Conservation (phyloP, 2,888 invertebrate species). For the Lucinisca nassula region DNA sequence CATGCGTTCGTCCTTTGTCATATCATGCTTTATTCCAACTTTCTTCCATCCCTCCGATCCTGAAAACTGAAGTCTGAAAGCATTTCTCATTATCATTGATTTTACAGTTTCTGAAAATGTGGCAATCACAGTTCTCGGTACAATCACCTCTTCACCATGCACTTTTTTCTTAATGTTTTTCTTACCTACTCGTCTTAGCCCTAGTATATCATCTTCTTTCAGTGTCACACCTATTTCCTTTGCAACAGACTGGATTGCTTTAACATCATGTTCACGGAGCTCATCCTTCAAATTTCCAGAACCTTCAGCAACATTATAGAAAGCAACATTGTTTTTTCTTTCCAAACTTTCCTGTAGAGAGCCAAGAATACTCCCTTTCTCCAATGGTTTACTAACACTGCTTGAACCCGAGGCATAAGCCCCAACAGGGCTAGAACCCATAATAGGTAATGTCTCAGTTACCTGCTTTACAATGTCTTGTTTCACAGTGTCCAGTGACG, state of each 20-base stretch:
- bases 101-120: not conserved
- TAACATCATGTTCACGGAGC: not conserved
- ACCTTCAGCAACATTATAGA: not conserved
- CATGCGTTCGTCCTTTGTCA: conserved; percentile 8
- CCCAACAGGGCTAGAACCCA: too few relatives aligned
- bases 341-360: not conserved
- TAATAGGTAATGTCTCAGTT: too few relatives aligned
- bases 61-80: not conserved
- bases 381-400: too few relatives aligned
- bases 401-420: too few relatives aligned
- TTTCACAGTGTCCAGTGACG: too few relatives aligned
- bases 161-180: not conserved
- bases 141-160: not conserved
- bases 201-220: not conserved
- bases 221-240: not conserved
- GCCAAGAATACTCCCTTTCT: too few relatives aligned
- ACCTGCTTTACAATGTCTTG: too few relatives aligned
- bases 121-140: not conserved
- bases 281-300: not conserved
- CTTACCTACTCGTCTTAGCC: not conserved
- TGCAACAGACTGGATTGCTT: not conserved
- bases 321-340: not conserved
- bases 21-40: conserved; percentile 22
- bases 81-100: not conserved
- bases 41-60: not conserved